Evolutionary conservation across 2,888 invertebrate species (phyloP).

Genomic region (Drosophila flavopinicola): DNA sequence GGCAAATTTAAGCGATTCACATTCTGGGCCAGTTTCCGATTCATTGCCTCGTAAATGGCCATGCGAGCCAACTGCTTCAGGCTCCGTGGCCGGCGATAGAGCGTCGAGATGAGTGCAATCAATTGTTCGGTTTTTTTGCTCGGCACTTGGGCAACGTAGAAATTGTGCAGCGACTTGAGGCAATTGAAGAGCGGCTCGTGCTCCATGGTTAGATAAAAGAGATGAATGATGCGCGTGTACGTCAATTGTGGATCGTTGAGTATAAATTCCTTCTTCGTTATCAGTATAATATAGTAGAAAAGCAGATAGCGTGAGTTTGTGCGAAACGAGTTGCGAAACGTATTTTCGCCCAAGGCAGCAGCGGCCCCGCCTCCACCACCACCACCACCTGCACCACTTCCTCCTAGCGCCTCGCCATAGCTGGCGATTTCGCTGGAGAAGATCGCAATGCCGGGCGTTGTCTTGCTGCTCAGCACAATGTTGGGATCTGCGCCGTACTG

Average conservation of each 20-base stretch:
- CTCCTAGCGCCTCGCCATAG: slow-evolving; percentile 81
- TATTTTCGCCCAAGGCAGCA: slow-evolving; percentile 70
- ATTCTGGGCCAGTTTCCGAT: slow-evolving; percentile 87
- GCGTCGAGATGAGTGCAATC: slow-evolving; percentile 87
- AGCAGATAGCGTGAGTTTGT: slow-evolving; percentile 86
- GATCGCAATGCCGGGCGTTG: slow-evolving; percentile 83
- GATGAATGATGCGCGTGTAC: slow-evolving; percentile 88
- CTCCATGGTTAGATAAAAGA: slow-evolving; percentile 88
- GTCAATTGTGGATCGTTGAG: slow-evolving; percentile 87
- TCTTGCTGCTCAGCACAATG: slow-evolving; percentile 86
- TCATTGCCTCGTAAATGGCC: slow-evolving; percentile 88
- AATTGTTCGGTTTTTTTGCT: slow-evolving; percentile 87
- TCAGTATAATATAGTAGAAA: slow-evolving; percentile 89
- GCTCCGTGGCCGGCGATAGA: slow-evolving; percentile 88
- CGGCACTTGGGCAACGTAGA: slow-evolving; percentile 87
- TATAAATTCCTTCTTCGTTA: slow-evolving; percentile 88
- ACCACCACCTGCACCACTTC: slow-evolving; percentile 42
- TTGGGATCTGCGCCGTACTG: slow-evolving; percentile 91
- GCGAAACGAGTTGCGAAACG: slow-evolving; percentile 84
- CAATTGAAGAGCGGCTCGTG: slow-evolving; percentile 89
- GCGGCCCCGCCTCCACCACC: slow-evolving; percentile 44
- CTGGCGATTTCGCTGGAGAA: slow-evolving; percentile 84
- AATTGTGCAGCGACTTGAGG: slow-evolving; percentile 88
- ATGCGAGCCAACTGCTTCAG: slow-evolving; percentile 90
- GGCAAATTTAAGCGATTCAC: slow-evolving; percentile 89